Evolutionary conservation across 1,140 invertebrate genomes (phyloP), one percentile per base, ranked within the genome.

Genomic region (Aphis craccivora): DNA sequence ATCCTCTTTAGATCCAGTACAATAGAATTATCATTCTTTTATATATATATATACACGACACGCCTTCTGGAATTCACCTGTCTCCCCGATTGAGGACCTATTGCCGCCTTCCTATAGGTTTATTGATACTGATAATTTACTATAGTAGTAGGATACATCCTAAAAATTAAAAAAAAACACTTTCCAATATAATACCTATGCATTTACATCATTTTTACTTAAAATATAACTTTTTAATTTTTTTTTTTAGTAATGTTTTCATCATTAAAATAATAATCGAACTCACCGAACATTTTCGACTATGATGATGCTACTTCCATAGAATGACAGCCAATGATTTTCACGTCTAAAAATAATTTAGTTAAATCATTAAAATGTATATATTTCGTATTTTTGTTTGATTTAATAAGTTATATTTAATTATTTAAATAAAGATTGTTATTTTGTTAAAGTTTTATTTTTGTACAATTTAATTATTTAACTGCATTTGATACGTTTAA

Each of bases 1-100:
- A 37, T 53, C 23, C 55, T 90, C 37, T 37, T 6, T 55, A 55
- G 22, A 30, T 55, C 45, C 22, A 18, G 23, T 14, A 30, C 53
- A 55, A 55, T 37, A 67, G 55, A 90, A 90, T 90, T 67, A 60
- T 90, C 43, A 40, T 90, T 90, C 53, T 20, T 0, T 20, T 48
- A 23, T 51, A n/a, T 86, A 86, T 14, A 86, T 86, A 25, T 86
- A 86, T 43, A 30, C 40, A 40, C 20, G 60, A 81, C 60, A 91
- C 90, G 55, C 90, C 90, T 91, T 76, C 55, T 76, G 90, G 60
- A n/a, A 45, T 91, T 76, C 90, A 91, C 90, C 90, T 91, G 90
- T 55, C 87, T 55, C 55, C n/a, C 23, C 53, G 11, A n/a, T 67
- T n/a, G 60, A 30, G 60, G 0, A 67, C 60, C 30, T 86, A 43